Base-by-base conservation (phyloP, 2,888 invertebrate genomes). In the Anthrax anthrax region DNA sequence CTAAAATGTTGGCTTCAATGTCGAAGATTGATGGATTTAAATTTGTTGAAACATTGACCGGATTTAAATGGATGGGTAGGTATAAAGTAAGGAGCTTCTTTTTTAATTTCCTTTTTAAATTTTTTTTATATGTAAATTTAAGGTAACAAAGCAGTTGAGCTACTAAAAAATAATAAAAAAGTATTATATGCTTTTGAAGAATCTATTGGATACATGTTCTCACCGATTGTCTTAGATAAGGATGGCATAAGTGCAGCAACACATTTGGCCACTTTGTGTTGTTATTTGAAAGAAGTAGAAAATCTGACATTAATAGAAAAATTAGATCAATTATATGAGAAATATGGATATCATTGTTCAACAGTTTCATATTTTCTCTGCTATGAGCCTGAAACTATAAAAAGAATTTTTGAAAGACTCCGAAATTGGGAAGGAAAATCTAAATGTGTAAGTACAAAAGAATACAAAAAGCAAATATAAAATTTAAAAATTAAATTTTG, bases 31-130 rank as follows among this genome's bases (percentile, higher is more conserved):
- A 88, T 60, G 94, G 88, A 4, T 84, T 84, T 47, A 74, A 80
- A 55, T 78, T 79, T 52, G 66, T 74, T 51, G 95, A 97, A 70
- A 97, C 98, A 0, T 73, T 98, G 44, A 99, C 98, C 1, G 98
- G 98, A 0, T 99, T 99, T 64, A 99, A 99, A 62, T 99, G 96
- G 96, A 95, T 99, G 89, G 97, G 91, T 70, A 52, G 63, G 65
- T n/a, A n/a, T n/a, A n/a, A n/a, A n/a, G n/a, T n/a, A n/a, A n/a
- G n/a, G n/a, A n/a, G n/a, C 1, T 49, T 17, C 18, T 29, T 18
- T 5, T 8, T 27, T 27, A 27, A 27, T 9, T 27, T 43, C 42
- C n/a, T n/a, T n/a, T n/a, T 36, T n/a, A 36, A 6, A 34, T 9
- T 34, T 6, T 41, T 23, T 42, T 18, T 14, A 2, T 41, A 12